Base-by-base conservation (phyloP, 2,797 vertebrate species). In the Vireo griseus region DNA sequence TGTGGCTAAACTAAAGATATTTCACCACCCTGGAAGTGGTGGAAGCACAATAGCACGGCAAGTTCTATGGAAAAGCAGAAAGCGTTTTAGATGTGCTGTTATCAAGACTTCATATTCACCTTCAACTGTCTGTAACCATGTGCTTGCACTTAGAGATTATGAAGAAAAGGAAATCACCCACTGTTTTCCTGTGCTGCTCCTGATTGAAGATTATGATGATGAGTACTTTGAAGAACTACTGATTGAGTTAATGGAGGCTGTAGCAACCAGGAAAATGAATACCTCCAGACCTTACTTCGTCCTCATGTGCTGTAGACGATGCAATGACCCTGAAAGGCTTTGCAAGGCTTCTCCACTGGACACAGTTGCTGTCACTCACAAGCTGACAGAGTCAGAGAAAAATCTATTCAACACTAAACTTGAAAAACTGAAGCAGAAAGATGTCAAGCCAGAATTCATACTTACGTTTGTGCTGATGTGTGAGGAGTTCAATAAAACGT, bases 31-130 rank as follows among this genome's bases (percentile, higher is more conserved):
- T 42, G 98, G 98, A 45, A 99, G 98, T 20, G 98, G 98, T 51
- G 98, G 98, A 63, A 99, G 98, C 93, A 99, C 98, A 52, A 98
- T 98, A 47, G 98, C 98, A 68, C 97, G 98, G n/a, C 98, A 98
- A 67, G 96, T 98, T 45, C 90, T 99, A 10, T 99, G 98, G 98
- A 98, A 98, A 86, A 97, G 94, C 24, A 98, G 97, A 88, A 98
- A 95, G 74, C 84, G 97, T 19, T 83, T 98, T 15, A 97, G 98
- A 73, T 99, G 98, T 96, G 98, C 96, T 5, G 96, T 98, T 69
- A 97, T 98, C 54, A 98, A 98, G 67, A 57, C 96, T 9, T 97
- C 97, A 5, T 97, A 97, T 50, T 3, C 97, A 5, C 93, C 80
- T 65, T 67, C 90, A 39, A 69, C 59, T 50, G 98, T 98, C 12